Conservation (phyloP, 2,113 vertebrate genomes). For the Tyrannus savana region DNA sequence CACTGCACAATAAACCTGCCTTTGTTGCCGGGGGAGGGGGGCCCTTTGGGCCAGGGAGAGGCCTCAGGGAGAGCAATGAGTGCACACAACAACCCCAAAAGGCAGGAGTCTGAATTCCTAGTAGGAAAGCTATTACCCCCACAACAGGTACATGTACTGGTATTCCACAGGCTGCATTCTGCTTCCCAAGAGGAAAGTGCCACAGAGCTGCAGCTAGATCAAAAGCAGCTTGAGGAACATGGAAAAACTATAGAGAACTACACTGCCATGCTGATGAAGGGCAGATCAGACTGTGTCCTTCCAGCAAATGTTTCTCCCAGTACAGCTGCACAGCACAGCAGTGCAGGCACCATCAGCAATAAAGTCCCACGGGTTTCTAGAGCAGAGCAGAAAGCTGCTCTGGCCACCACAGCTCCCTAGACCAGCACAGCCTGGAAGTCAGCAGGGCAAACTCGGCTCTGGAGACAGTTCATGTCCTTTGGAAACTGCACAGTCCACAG, state of each 20-base stretch:
- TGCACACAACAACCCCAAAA: not conserved
- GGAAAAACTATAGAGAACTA: not conserved
- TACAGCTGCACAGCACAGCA: not conserved
- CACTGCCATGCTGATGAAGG: not conserved
- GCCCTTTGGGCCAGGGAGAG: not conserved
- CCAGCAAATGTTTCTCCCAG: not conserved
- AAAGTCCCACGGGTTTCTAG: not conserved
- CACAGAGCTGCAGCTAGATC: not conserved
- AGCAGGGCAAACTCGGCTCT: not conserved
- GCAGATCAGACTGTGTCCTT: not conserved
- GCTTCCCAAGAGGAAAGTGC: not conserved
- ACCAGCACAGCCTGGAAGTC: not conserved
- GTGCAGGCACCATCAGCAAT: not conserved
- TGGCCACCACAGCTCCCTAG: not conserved
- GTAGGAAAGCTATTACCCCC: not conserved
- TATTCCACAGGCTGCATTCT: not conserved
- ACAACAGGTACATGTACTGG: not conserved
- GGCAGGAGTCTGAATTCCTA: not conserved
- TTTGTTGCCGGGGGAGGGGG: fast-evolving
- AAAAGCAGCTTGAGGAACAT: not conserved
- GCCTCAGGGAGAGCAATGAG: not conserved
- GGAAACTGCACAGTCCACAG: not conserved
- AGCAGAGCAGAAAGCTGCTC: not conserved
- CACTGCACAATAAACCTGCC: not conserved
- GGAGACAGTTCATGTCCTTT: not conserved